Conservation (phyloP, 2,113 vertebrate species). For the Apeltes quadracus region DNA sequence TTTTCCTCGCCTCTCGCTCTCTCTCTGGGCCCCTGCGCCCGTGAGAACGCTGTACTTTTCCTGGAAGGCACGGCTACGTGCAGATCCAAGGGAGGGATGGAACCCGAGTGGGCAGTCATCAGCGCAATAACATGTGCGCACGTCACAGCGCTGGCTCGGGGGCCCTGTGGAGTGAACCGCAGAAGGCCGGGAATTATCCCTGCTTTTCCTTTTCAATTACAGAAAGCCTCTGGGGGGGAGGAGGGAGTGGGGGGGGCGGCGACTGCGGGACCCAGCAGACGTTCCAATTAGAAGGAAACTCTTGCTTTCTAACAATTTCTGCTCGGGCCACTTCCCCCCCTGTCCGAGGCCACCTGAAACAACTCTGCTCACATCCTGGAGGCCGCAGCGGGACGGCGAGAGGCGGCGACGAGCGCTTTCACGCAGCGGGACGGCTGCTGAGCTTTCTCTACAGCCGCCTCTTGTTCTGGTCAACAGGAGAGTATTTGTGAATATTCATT, state of each 20-base stretch:
- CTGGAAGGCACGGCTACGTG: conserved; percentile 73
- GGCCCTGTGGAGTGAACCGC: conserved; percentile 68
- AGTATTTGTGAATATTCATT: conserved; percentile 23
- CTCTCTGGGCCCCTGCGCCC: conserved; percentile 59
- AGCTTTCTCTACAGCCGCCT: conserved; percentile 36
- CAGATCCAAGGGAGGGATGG: conserved; percentile 65
- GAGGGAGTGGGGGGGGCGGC: conserved; percentile 32
- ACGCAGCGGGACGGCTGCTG: conserved; percentile 26
- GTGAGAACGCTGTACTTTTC: conserved; percentile 74
- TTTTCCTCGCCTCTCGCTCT: conserved; percentile 6
- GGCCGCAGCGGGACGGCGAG: conserved; percentile 58
- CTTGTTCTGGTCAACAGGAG: conserved; percentile 31
- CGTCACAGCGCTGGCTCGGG: conserved; percentile 69
- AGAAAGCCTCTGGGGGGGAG: conserved; percentile 60
- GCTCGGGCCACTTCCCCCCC: conserved; percentile 45
- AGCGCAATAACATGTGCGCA: conserved; percentile 75
- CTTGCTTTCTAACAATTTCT: conserved; percentile 74
- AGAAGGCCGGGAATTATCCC: conserved; percentile 70
- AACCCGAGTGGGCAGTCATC: conserved; percentile 74
- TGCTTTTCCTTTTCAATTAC: conserved; percentile 78
- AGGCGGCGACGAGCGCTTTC: conserved; percentile 38
- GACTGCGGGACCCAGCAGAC: conserved; percentile 50
- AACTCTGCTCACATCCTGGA: conserved; percentile 60
- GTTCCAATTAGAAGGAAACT: conserved; percentile 69
- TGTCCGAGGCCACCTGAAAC: conserved; percentile 69